Evolutionary conservation across 2,888 invertebrate species (phyloP).

Genomic region (Apotomis capreana): DNA sequence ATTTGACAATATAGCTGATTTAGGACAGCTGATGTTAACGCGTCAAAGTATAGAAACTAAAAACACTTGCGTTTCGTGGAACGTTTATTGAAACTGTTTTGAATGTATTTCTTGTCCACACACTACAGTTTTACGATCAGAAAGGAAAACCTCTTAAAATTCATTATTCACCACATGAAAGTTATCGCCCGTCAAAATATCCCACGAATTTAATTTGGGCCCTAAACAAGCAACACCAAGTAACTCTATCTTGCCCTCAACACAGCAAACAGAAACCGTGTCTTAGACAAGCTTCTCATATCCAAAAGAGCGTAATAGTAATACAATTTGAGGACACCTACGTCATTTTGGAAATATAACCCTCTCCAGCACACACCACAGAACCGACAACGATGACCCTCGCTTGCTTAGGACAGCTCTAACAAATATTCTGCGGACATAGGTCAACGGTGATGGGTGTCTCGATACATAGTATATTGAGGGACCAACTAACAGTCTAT

Average conservation of each 20-base stretch:
- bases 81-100: background rate
- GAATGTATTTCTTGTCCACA: background rate
- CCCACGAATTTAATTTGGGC: slow-evolving; percentile 30
- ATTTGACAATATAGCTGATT: no score
- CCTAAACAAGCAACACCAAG: slow-evolving; percentile 40
- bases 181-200: slow-evolving; percentile 17
- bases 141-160: background rate
- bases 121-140: background rate
- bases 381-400: slow-evolving; percentile 11
- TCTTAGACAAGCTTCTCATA: background rate
- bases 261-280: slow-evolving; percentile 44
- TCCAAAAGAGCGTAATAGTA: background rate
- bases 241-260: slow-evolving; percentile 48
- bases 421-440: background rate
- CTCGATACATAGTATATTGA: slow-evolving; percentile 37
- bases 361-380: slow-evolving; percentile 40
- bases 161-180: slow-evolving; percentile 21
- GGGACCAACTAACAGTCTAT: slow-evolving; percentile 45
- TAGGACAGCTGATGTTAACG: no score
- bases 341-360: background rate
- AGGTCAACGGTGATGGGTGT: slow-evolving; percentile 29
- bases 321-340: background rate
- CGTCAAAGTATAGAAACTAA: background rate
- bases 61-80: background rate
- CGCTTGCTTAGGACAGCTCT: background rate